phyloP scores from a whole-genome alignment of 2,888 invertebrate genomes.

The Drosophila paracracens region DNA sequence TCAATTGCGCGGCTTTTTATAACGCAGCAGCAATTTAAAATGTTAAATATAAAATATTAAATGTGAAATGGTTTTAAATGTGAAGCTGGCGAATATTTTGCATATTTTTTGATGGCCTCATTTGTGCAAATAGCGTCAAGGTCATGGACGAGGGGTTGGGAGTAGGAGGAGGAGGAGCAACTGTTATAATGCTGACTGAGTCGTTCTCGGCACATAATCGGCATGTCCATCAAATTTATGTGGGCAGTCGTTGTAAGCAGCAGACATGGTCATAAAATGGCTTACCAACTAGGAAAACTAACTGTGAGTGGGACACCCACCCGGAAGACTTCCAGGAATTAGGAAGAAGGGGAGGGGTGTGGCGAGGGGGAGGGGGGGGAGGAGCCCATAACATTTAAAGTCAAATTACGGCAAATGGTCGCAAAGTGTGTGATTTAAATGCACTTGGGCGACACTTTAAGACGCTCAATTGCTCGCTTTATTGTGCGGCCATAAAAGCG shows the following conservation, averaged over 20 bases:
- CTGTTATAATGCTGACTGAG: conserved; percentile 33
- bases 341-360: too few relatives aligned
- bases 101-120: conserved; percentile 57
- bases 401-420: conserved; percentile 82
- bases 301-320: conserved; percentile 35
- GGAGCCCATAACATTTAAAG: conserved; percentile 77
- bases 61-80: conserved; percentile 55
- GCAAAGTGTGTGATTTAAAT: conserved; percentile 83
- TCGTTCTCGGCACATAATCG: conserved; percentile 71
- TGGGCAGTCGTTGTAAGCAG: conserved; percentile 57
- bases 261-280: conserved; percentile 77
- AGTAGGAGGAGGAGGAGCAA: neutral
- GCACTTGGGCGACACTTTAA: conserved; percentile 82
- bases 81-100: conserved; percentile 35
- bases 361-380: neutral
- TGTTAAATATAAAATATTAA: conserved; percentile 24
- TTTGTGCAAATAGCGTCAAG: conserved; percentile 37
- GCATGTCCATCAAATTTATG: conserved; percentile 80
- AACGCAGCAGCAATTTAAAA: conserved; percentile 43
- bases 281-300: conserved; percentile 70
- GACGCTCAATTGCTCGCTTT: conserved; percentile 82
- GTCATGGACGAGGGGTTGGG: conserved; percentile 14
- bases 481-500: conserved; percentile 80
- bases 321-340: neutral
- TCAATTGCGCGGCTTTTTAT: conserved; percentile 51